These are phyloP conservation scores for Oscheius sp. DNA, from an alignment of 2,888 invertebrate species.

Conservation along the genomic window DNA sequence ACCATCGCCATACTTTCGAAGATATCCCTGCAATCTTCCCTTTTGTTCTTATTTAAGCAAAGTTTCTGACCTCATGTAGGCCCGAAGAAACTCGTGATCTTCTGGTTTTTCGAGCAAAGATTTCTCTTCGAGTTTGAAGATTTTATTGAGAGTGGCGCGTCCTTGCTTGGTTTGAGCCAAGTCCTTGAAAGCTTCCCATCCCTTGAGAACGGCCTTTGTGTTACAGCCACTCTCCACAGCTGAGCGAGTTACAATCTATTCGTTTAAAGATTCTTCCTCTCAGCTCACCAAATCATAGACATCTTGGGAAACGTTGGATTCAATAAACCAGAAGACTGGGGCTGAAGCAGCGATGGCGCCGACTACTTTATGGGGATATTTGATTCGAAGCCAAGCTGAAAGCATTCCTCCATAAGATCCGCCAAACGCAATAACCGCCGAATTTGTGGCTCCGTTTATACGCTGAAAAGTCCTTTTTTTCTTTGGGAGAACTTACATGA, in stretches of 20 bases:
- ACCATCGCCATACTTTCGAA: constrained; percentile 9
- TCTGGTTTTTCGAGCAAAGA: constrained; percentile 64
- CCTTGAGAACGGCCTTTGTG: constrained; percentile 78
- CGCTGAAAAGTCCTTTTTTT: constrained; percentile 1
- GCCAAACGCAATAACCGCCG: constrained; percentile 84
- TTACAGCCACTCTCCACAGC: constrained; percentile 75
- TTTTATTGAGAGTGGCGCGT: constrained; percentile 78
- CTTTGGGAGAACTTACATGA: background rate
- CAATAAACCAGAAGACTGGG: constrained; percentile 76
- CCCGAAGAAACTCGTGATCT: constrained; percentile 42
- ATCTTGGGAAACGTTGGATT: constrained; percentile 50
- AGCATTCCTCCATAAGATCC: constrained; percentile 98
- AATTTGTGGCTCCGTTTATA: constrained; percentile 19
- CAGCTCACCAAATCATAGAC: constrained; percentile 46
- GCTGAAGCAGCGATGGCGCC: constrained; percentile 92
- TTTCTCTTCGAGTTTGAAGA: constrained; percentile 80
- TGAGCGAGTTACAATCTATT: constrained; percentile 80
- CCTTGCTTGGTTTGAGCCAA: constrained; percentile 77
- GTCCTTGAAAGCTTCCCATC: constrained; percentile 80
- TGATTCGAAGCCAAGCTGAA: constrained; percentile 91
- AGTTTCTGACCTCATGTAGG: constrained; percentile 27
- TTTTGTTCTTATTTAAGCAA: too few relatives aligned
- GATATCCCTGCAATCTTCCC: background rate
- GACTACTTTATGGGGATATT: constrained; percentile 86
- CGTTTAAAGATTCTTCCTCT: background rate